A percentile compares a stretch with the other conserved stretches of the same genome.
These are phyloP conservation scores for Phalloptychus januarius DNA, from an alignment of 2,797 vertebrate species.

Conservation along the genomic window DNA sequence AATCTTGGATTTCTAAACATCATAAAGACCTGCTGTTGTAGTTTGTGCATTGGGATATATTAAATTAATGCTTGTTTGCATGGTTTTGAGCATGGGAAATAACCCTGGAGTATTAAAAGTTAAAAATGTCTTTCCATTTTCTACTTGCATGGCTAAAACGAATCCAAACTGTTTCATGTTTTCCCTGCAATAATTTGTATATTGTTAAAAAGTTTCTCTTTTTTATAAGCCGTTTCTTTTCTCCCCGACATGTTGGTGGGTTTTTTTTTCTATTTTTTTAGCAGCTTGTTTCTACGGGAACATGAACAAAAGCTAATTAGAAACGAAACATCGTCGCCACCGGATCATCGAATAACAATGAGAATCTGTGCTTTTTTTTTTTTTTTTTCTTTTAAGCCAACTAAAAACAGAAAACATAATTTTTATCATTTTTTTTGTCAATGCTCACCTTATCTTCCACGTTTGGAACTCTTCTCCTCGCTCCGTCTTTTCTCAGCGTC, in stretches of 20 bases:
- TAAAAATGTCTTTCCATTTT: neutral
- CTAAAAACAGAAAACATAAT: neutral
- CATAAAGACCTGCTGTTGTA: neutral
- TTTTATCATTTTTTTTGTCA: neutral
- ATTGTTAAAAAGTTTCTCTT: neutral
- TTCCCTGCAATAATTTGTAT: neutral
- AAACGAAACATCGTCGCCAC: neutral
- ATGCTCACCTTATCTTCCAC: neutral
- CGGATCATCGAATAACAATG: neutral
- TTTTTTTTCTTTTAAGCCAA: neutral
- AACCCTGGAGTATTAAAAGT: neutral
- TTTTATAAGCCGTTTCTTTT: neutral
- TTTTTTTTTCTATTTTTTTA: neutral
- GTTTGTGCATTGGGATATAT: neutral
- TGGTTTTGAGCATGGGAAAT: neutral
- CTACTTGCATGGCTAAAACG: neutral
- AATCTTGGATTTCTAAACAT: neutral
- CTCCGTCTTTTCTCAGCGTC: conserved; percentile 16
- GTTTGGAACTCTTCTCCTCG: conserved; percentile 1
- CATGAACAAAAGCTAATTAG: neutral
- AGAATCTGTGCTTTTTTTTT: neutral
- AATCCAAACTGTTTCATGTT: neutral
- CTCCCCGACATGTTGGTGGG: neutral
- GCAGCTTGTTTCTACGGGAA: neutral
- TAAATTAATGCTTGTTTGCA: neutral